Conservation (phyloP, 2,113 vertebrate species). For the Cyanocitta stelleri region DNA sequence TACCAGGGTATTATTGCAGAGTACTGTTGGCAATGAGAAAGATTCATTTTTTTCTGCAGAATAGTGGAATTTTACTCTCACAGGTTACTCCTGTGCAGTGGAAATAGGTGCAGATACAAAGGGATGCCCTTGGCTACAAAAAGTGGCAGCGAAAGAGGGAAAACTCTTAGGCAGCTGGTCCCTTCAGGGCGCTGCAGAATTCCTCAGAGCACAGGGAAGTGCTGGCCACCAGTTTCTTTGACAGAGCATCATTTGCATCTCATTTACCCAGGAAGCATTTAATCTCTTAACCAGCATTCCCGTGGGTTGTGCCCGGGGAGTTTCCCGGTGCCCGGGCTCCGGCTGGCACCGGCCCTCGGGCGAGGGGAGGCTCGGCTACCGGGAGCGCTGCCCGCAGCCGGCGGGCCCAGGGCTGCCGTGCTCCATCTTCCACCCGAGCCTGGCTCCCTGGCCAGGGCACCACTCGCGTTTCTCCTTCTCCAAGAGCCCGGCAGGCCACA, state of each 20-base stretch:
- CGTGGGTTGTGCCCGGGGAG: background rate
- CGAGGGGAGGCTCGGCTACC: rapidly evolving
- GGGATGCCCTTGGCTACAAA: background rate
- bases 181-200: background rate
- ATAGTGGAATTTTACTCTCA: background rate
- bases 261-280: background rate
- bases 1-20: background rate
- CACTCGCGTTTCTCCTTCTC: rapidly evolving
- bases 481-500: background rate
- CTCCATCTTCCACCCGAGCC: background rate
- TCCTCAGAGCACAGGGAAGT: background rate
- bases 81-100: background rate
- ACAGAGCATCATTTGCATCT: background rate
- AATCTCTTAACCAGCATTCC: too few species aligned
- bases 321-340: background rate
- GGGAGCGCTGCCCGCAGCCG: background rate
- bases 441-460: background rate
- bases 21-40: background rate
- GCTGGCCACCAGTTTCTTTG: background rate
- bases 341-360: background rate
- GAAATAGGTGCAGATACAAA: background rate
- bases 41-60: background rate
- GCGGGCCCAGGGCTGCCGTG: background rate
- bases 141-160: background rate
- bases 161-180: background rate